Conservation (phyloP, 2,113 vertebrate species). For the Cryptomyrus ogoouensis region DNA sequence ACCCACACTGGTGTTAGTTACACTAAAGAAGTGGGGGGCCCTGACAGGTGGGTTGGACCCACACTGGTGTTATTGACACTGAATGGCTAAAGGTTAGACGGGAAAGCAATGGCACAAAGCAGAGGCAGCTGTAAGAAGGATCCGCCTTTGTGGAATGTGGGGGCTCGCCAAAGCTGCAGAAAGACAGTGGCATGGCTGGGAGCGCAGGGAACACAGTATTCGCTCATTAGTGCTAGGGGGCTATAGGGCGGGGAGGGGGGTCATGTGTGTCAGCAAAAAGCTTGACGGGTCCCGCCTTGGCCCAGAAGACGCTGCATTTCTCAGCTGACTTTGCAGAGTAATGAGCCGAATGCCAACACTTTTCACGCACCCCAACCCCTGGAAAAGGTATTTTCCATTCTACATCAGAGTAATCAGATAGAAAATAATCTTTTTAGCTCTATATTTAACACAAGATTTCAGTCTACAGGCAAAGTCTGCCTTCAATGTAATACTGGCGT, state of each 20-base stretch:
- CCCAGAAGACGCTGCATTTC: conserved; percentile 30
- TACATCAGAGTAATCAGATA: conserved; percentile 34
- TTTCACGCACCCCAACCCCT: conserved; percentile 22
- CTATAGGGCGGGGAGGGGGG: background rate
- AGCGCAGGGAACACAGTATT: conserved; percentile 2
- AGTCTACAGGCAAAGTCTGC: background rate
- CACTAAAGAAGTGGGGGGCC: no score
- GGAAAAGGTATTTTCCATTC: conserved; percentile 37
- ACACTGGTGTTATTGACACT: no score
- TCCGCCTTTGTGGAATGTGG: background rate
- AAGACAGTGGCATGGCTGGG: background rate
- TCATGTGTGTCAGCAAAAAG: conserved; percentile 41
- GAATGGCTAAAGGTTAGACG: background rate
- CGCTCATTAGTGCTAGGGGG: conserved; percentile 28
- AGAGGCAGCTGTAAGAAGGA: background rate
- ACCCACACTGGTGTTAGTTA: no score
- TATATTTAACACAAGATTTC: conserved; percentile 12
- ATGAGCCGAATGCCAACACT: conserved; percentile 38
- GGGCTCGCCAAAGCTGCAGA: background rate
- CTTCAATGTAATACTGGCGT: background rate
- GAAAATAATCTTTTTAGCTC: conserved; percentile 22
- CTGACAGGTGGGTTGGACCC: no score
- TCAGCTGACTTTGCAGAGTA: conserved; percentile 42
- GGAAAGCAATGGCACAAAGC: background rate
- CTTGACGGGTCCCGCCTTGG: background rate